Percentiles rank a stretch among this genome's conserved stretches.
These are phyloP conservation scores for Cheilosia vernalis DNA, from an alignment of 2,888 invertebrate genomes.

Conservation along the genomic window DNA sequence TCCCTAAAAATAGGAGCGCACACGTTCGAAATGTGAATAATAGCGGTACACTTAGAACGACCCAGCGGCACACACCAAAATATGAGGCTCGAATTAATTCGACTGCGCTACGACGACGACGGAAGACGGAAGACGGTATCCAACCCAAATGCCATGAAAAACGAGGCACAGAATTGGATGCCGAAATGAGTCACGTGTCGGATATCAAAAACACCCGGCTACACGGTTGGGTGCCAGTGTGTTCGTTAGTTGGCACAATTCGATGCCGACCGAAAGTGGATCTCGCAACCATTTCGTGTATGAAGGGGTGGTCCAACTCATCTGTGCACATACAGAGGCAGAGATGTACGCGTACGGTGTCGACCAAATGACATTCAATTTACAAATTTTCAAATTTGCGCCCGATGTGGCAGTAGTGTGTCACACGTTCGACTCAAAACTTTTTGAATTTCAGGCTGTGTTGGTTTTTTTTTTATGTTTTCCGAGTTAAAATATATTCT, in stretches of 20 bases:
- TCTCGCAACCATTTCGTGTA: slow-evolving; percentile 10
- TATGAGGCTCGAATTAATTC: slow-evolving; percentile 65
- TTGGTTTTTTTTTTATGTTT: slow-evolving; percentile 2
- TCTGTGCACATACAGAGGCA: neutral
- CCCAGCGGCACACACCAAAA: slow-evolving; percentile 17
- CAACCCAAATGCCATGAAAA: slow-evolving; percentile 40
- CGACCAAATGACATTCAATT: slow-evolving; percentile 51
- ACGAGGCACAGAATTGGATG: slow-evolving; percentile 45
- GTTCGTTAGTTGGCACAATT: slow-evolving; percentile 22
- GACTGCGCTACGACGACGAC: neutral
- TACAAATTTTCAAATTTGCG: slow-evolving; percentile 49
- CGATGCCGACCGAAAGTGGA: slow-evolving; percentile 10
- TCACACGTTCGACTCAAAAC: neutral
- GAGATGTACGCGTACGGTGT: neutral
- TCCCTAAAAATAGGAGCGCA: slow-evolving; percentile 42
- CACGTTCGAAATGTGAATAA: slow-evolving; percentile 55
- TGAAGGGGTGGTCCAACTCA: slow-evolving; percentile 41
- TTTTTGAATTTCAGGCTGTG: slow-evolving; percentile 2
- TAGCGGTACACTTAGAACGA: slow-evolving; percentile 14
- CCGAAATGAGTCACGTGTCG: slow-evolving; percentile 77
- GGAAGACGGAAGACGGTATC: neutral
- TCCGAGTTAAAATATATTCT: slow-evolving; percentile 9
- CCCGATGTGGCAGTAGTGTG: slow-evolving; percentile 11
- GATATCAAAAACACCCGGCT: slow-evolving; percentile 78
- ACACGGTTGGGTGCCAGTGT: slow-evolving; percentile 10